These are phyloP conservation scores for Caenorhabditis zanzibari DNA, from an alignment of 2,888 invertebrate genomes.

Conservation along the genomic window DNA sequence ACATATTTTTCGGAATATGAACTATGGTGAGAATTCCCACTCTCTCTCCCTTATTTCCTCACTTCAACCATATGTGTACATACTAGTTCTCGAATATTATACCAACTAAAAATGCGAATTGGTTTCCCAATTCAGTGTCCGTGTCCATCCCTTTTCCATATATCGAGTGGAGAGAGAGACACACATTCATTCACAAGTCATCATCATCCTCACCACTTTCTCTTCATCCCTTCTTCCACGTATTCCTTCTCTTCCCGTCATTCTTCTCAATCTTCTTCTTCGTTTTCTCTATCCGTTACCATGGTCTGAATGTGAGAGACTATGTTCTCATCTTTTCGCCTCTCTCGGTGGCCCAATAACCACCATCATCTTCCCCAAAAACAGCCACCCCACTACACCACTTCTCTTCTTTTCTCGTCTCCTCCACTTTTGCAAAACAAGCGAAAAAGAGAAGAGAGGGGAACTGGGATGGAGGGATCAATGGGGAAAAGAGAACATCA, in stretches of 20 bases:
- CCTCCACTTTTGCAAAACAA: slow-evolving; percentile 52
- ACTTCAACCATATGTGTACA: slow-evolving; percentile 12
- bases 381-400: slow-evolving; percentile 42
- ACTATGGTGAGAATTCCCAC: slow-evolving; percentile 12
- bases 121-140: slow-evolving; percentile 16
- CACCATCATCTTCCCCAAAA: slow-evolving; percentile 37
- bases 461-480: slow-evolving; percentile 5
- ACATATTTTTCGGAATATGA: neutral
- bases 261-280: slow-evolving; percentile 7
- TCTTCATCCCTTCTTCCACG: slow-evolving; percentile 43
- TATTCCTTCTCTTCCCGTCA: slow-evolving; percentile 26
- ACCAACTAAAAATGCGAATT: slow-evolving; percentile 22
- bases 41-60: neutral
- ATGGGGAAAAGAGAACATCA: slow-evolving; percentile 25
- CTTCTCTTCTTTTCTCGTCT: slow-evolving; percentile 34
- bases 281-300: slow-evolving; percentile 39
- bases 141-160: slow-evolving; percentile 27
- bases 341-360: slow-evolving; percentile 57
- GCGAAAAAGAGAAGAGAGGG: slow-evolving; percentile 35
- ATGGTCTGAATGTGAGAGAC: slow-evolving; percentile 32
- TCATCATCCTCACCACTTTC: slow-evolving; percentile 55
- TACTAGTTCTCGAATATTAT: slow-evolving; percentile 24
- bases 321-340: slow-evolving; percentile 47
- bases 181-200: slow-evolving; percentile 53
- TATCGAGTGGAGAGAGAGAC: slow-evolving; percentile 10